These are phyloP conservation scores for Holacanthus passer DNA, from an alignment of 2,113 vertebrate genomes.

Conservation along the genomic window DNA sequence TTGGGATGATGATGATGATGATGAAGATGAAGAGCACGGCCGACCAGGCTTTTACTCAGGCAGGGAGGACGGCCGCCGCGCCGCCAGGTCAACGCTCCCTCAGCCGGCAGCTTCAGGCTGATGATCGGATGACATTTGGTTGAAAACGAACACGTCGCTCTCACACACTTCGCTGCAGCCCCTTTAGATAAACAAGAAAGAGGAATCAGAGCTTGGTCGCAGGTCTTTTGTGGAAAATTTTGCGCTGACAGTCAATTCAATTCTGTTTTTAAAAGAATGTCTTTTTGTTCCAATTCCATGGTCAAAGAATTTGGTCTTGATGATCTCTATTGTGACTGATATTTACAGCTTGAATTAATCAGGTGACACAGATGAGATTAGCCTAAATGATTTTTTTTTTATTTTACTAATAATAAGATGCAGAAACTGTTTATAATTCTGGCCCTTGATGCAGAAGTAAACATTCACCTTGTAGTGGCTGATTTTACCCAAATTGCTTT, in stretches of 20 bases:
- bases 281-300: constrained; percentile 1
- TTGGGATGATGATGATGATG: constrained; percentile 63
- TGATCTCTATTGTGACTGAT: background rate
- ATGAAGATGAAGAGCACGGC: constrained; percentile 43
- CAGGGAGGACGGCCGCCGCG: constrained; percentile 28
- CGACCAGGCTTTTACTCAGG: constrained; percentile 61
- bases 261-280: constrained; percentile 27
- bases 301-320: constrained; percentile 13
- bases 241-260: constrained; percentile 37
- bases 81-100: constrained; percentile 36
- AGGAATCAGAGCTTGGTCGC: constrained; percentile 36
- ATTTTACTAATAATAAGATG: background rate
- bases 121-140: constrained; percentile 32
- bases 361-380: background rate
- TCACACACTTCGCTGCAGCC: constrained; percentile 7
- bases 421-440: constrained; percentile 6
- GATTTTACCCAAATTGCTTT: constrained; percentile 8
- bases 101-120: constrained; percentile 36
- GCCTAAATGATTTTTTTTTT: background rate
- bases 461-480: constrained; percentile 7
- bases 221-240: constrained; percentile 4
- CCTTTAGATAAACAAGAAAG: constrained; percentile 18
- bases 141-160: constrained; percentile 19
- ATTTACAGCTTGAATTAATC: constrained; percentile 26
- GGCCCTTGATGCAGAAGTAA: constrained; percentile 24